Percentiles rank a stretch among this genome's conserved stretches.
Conservation (phyloP, 2,888 invertebrate species). For the Chymomyza caudatula region DNA sequence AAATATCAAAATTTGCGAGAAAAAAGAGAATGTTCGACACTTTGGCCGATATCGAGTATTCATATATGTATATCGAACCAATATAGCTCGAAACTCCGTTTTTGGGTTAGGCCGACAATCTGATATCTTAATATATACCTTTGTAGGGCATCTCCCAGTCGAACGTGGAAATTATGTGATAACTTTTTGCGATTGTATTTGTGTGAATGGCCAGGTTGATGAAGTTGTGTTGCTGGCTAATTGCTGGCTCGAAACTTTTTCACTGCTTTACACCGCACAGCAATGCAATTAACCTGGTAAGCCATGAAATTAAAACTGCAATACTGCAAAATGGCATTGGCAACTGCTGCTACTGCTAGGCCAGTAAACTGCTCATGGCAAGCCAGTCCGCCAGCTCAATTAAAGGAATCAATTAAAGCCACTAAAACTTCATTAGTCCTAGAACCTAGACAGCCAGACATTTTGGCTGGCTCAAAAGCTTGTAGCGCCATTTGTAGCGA, state of each 20-base stretch:
- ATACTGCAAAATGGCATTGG: background rate
- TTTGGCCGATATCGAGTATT: too few species aligned
- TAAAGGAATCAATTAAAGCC: slow-evolving; percentile 1
- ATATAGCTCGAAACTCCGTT: too few species aligned
- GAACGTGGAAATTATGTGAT: background rate
- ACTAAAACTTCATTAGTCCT: background rate
- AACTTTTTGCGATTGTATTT: background rate
- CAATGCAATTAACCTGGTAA: slow-evolving; percentile 2
- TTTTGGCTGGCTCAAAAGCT: background rate
- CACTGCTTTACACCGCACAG: background rate
- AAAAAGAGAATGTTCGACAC: too few species aligned
- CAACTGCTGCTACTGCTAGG: background rate
- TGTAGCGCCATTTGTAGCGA: background rate
- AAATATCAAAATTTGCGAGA: too few species aligned
- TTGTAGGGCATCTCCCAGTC: background rate
- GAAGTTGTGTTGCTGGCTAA: background rate
- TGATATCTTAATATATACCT: too few species aligned
- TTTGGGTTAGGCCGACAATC: too few species aligned
- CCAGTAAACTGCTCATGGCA: background rate
- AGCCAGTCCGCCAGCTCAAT: background rate
- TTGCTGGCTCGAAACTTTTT: background rate
- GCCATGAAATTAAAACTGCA: background rate
- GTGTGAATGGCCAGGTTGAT: background rate
- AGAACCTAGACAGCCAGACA: background rate
- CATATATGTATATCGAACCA: too few species aligned